phyloP scores from a whole-genome alignment of 2,888 invertebrate species.

The Orthonevra nobilis region DNA sequence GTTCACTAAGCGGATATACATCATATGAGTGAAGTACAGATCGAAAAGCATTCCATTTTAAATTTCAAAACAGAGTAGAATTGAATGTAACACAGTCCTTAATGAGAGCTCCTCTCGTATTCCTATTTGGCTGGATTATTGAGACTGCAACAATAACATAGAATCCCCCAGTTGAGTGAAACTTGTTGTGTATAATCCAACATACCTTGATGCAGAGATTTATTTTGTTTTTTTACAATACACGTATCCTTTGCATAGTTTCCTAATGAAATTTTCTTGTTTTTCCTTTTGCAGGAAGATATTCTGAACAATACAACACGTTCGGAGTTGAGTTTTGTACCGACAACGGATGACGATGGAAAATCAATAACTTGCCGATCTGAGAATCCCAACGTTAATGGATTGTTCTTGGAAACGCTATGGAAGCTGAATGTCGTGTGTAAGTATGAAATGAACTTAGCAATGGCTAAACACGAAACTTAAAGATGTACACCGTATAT shows the following conservation, averaged over 20 bases:
- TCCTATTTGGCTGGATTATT: too few species aligned
- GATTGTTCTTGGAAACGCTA: conserved; percentile 89
- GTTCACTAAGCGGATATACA: too few species aligned
- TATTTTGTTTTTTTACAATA: conserved; percentile 18
- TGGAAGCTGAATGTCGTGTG: conserved; percentile 95
- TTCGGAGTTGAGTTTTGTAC: conserved; percentile 93
- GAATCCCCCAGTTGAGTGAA: too few species aligned
- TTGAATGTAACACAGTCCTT: too few species aligned
- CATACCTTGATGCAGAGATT: conserved; percentile 11
- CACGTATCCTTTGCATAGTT: too few species aligned
- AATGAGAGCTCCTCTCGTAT: too few species aligned
- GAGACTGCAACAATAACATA: too few species aligned
- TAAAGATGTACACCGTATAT: neutral
- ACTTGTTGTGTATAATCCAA: too few species aligned
- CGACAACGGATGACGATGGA: conserved; percentile 93
- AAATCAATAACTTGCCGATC: conserved; percentile 93
- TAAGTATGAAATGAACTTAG: conserved; percentile 83
- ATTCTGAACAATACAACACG: conserved; percentile 90
- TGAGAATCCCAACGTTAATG: conserved; percentile 94
- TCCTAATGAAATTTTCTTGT: conserved; percentile 10
- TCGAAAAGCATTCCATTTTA: too few species aligned
- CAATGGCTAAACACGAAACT: too few species aligned
- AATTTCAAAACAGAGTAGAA: too few species aligned
- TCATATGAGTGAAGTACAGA: too few species aligned
- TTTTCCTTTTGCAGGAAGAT: conserved; percentile 84